Conservation (phyloP, 2,888 invertebrate genomes). For the Meteorus cinctellus region DNA sequence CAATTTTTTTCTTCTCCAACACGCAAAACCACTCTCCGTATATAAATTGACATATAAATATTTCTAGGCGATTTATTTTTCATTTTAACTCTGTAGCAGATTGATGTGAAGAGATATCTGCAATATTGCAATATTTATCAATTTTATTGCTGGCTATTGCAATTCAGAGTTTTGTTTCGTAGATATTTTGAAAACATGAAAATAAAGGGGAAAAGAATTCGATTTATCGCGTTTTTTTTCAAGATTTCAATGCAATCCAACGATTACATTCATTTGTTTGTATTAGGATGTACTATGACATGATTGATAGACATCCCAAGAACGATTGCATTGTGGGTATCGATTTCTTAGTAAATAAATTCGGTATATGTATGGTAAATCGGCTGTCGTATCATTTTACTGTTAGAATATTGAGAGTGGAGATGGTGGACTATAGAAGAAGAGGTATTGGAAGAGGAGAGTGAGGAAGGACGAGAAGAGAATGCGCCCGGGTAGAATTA, state of each 20-base stretch:
- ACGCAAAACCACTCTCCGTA: not conserved
- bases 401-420: not conserved
- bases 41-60: not conserved
- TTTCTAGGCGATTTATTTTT: not conserved
- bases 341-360: not conserved
- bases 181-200: no score
- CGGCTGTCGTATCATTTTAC: not conserved
- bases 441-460: not conserved
- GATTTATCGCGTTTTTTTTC: not conserved
- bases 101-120: not conserved
- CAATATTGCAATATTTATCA: not conserved
- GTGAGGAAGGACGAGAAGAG: constrained; percentile 1
- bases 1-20: not conserved
- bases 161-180: no score
- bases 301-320: not conserved
- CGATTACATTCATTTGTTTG: not conserved
- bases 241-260: not conserved
- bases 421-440: not conserved
- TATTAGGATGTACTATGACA: not conserved
- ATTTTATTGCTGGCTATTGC: not conserved
- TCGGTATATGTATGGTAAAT: not conserved
- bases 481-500: constrained; percentile 17
- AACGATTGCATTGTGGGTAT: not conserved
- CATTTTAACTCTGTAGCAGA: not conserved
- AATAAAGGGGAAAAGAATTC: no score